Evolutionary conservation across 2,113 vertebrate species (phyloP), one percentile per base, ranked within the genome.

Genomic region (Zosterops borbonicus): DNA sequence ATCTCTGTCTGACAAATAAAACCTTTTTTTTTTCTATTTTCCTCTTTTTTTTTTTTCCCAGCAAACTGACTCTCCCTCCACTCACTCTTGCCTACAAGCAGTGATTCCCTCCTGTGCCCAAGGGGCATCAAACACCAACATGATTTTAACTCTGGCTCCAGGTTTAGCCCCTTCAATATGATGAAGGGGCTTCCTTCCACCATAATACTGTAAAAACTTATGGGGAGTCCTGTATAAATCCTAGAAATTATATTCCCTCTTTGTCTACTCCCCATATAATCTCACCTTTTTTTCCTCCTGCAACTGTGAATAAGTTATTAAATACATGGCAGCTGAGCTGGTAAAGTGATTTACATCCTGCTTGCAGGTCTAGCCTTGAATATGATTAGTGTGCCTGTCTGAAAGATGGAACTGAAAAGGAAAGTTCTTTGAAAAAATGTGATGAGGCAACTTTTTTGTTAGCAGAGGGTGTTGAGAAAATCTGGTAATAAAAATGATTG

Each of bases 1-100:
- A 25, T 87, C 87, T 94, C 87, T 87, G 59, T 96, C 87, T 93
- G 94, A 55, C 68, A 94, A 94, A 95, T 78, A 89, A 94, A 94
- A 78, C 17, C 21, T 9, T 35, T 55, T 41, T 73, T 63, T 55
- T 76, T 12, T 23, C 16, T 37, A 6, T 53, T 65, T 84, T 56
- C 6, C 1, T 11, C 14, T 29, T 41, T 44, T 50, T 39, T 69
- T 33, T 19, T 28, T 15, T 0, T 0, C 11, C 12, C 39, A 60
- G 59, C 39, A 74, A 64, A 73, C 92, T 82, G 92, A 60, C 41
- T 87, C 29, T 62, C 42, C 39, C 23, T 79, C 56, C 39, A 67
- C 64, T 85, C 0, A 0, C 33, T 85, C 21, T 82, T 84, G 49
- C 80, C 87, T 63, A 39, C 2, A 4, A 93, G 52, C 55, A 83